Evolutionary conservation across 92 coral and sea anemone genomes (phyloP), one percentile per base, ranked within the genome.

Genomic region (Umimayanthus kanabou): DNA sequence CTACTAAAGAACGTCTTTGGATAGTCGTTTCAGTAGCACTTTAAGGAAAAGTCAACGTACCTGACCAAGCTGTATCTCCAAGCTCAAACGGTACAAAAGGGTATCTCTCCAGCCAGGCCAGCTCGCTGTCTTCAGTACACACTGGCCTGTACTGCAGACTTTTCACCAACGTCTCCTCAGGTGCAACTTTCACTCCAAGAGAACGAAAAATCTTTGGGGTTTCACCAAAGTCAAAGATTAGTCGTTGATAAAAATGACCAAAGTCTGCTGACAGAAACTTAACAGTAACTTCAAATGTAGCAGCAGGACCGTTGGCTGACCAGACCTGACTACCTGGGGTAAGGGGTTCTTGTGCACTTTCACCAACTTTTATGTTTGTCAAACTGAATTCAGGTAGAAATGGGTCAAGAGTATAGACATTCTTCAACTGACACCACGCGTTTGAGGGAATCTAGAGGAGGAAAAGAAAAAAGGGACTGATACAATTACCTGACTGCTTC

Each of bases 131-230:
- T 82, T 95, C 96, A 26, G 80, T 93, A 58, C 94, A 85, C 39
- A 93, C 85, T 9, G 88, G 88, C 57, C 88, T 76, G 72, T 89
- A 90, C 13, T 87, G 77, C 42, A 96, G 77, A 57, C 91, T 90
- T 15, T 87, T 89, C 9, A 95, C 84, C 76, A 96, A 91, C 67
- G 85, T 88, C 66, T 89, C 89, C 85, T 96, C 99, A 1, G 99
- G 98, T 22, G 98, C 98, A 4, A 96, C 99, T 43, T 95, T 90
- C 18, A 96, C 98, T 65, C 95, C 98, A 79, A 96, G 92, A 84
- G 88, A 72, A 23, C 99, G 94, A 57, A 92, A 93, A 78, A 96
- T 88, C 42, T 89, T 89, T 23, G 96, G 96, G 42, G 40, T 80
- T 28, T 42, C 72, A 28, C 92, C 96, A 92, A 96, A 96, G 79